Base-by-base conservation (phyloP, 2,113 vertebrate species). In the Motacilla tschutschensis region DNA sequence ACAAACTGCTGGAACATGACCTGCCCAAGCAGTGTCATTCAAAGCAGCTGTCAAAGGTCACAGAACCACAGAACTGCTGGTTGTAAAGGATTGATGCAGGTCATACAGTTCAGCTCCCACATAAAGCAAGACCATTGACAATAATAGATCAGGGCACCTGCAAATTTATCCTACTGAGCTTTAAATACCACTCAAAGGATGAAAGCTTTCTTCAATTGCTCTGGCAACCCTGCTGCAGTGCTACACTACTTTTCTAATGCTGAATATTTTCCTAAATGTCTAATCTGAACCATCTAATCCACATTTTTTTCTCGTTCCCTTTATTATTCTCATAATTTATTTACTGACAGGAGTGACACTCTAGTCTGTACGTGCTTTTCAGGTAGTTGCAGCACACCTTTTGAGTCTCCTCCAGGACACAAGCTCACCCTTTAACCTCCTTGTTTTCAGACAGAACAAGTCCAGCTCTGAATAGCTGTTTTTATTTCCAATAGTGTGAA, bases 401-500 rank as follows among this genome's bases (percentile, higher is more conserved):
- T 58, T 36, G 6, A 76, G 64, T 10, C 26, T 79, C 14, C 35
- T 25, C 16, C 14, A 83, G 25, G 7, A 31, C 57, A 40, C 13
- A 46, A 43, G 7, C 21, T 82, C 9, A 7, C 17, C 14, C 14
- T 82, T 84, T 58, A 70, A 17, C 63, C 41, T 76, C 33, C 38
- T 76, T 84, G 35, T 40, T 60, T 58, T 50, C 31, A 59, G 47
- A 63, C 9, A 47, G 67, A 59, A 16, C n/a, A 58, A 93, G 15
- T 18, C 22, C 33, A 66, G 28, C 20, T 79, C 33, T 82, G 75
- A 87, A 47, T 66, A 51, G 43, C 33, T 82, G 48, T 21, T 84
- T 91, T 79, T 85, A 63, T 74, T 93, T 92, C 43, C 24, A 18
- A 41, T 50, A 69, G 6, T 83, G 35, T 88, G 83, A 91, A 91